phyloP scores from a whole-genome alignment of 1,140 invertebrate species.

The Rhynchophorus ferrugineus region DNA sequence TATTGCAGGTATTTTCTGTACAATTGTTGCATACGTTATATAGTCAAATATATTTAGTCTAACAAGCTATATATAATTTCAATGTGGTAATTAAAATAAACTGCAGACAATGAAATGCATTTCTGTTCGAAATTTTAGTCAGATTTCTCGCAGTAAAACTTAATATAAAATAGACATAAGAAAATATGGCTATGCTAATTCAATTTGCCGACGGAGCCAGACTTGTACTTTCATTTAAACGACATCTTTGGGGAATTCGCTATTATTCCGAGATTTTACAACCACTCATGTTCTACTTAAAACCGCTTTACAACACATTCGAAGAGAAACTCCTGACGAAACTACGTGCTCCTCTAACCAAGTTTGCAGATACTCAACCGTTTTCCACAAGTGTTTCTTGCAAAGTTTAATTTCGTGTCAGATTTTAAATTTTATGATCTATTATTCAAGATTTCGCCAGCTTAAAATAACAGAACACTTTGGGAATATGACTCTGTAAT shows the following conservation, averaged over 20 bases:
- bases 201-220: not conserved
- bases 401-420: not conserved
- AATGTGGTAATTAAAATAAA: too few species aligned
- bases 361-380: not conserved
- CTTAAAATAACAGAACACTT: not conserved
- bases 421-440: not conserved
- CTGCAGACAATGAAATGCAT: too few species aligned
- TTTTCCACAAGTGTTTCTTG: not conserved
- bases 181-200: not conserved
- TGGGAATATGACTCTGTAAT: not conserved
- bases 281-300: not conserved
- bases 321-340: not conserved
- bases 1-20: too few species aligned
- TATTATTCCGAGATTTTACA: slow-evolving; percentile 3
- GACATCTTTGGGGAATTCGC: not conserved
- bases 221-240: not conserved
- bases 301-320: slow-evolving; percentile 1
- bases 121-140: too few species aligned
- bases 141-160: not conserved
- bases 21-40: too few species aligned
- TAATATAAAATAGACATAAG: too few species aligned
- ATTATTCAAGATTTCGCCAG: not conserved
- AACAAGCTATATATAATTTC: too few species aligned
- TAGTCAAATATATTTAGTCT: too few species aligned
- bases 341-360: not conserved